Evolutionary conservation across 2,113 vertebrate species (phyloP).

Genomic region (Larimichthys polyactis): DNA sequence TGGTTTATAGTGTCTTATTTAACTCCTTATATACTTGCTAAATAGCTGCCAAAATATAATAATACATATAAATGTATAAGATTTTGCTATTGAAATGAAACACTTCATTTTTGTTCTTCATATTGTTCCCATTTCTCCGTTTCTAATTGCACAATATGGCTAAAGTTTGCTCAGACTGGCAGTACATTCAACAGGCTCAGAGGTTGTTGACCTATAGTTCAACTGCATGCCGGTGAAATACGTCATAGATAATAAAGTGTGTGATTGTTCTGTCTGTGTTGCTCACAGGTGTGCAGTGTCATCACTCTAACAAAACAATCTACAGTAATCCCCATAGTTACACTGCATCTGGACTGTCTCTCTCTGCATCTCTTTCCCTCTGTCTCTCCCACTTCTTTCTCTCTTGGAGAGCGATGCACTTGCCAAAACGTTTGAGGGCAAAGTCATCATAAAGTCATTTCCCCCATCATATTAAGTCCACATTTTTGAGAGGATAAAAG

Average conservation of each 20-base stretch:
- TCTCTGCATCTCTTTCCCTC: constrained; percentile 13
- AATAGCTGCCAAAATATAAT: background rate
- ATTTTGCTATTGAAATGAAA: background rate
- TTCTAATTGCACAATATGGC: background rate
- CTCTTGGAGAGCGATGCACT: background rate
- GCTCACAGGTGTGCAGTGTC: constrained; percentile 31
- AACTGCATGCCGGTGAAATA: constrained; percentile 17
- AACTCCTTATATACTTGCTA: constrained; percentile 14
- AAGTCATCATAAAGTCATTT: constrained; percentile 61
- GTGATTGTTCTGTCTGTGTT: constrained; percentile 34
- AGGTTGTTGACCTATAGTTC: constrained; percentile 56
- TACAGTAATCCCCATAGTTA: background rate
- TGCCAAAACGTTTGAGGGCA: constrained; percentile 47
- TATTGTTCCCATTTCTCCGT: background rate
- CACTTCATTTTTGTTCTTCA: constrained; percentile 1
- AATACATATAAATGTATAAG: background rate
- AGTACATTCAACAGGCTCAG: background rate
- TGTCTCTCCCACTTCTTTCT: background rate
- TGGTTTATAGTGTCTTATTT: constrained; percentile 39
- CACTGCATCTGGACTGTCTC: constrained; percentile 28
- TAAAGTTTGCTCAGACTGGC: background rate
- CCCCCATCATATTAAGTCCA: constrained; percentile 49
- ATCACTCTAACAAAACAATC: constrained; percentile 25
- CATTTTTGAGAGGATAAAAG: constrained; percentile 57
- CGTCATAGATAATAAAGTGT: constrained; percentile 27